Evolutionary conservation across 2,888 invertebrate genomes (phyloP), one percentile per base, ranked within the genome.

Genomic region (Lamproptera curius): DNA sequence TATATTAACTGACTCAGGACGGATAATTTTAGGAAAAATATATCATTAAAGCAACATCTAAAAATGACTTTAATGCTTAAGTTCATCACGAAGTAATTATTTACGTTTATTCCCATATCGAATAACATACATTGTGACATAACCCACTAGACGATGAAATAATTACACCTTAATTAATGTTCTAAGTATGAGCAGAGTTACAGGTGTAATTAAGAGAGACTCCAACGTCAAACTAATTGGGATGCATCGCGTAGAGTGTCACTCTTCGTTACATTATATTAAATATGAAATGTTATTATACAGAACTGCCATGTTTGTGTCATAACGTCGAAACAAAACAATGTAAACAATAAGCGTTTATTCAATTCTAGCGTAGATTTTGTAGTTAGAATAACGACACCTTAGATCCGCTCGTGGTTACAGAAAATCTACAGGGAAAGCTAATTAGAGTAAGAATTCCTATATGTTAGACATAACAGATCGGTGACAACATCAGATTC

Each of bases 141-240:
- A 6, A 23, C 23, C 8, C 8, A 23, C 23, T 6, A 20, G 20
- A 20, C 6, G 20, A 20, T 20, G 20, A 6, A 20, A 20, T 20
- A 28, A n/a, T 28, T 10, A 28, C 28, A 2, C n/a, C 28, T 10
- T n/a, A 28, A 28, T 10, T 28, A 28, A 10, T 28, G n/a, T 28
- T 28, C 28, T 9, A 10, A 28, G 6, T 28, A 28, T 9, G 28
- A 28, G 6, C n/a, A 28, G n/a, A n/a, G 28, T 9, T 28, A 31
- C 11, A 38, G 38, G 38, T 38, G 38, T 14, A 20, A 23, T 23
- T 38, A 23, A 38, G 15, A 38, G 23, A 4, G 23, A 14, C 11
- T 23, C 13, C 6, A 23, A 17, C 13, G 23, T 23, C 15, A 23
- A 38, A 38, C 23, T 38, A 38, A 38, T 38, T 38, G 13, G 38